phyloP scores from a whole-genome alignment of 2,113 vertebrate genomes.

The Ivindomyrus marchei region DNA sequence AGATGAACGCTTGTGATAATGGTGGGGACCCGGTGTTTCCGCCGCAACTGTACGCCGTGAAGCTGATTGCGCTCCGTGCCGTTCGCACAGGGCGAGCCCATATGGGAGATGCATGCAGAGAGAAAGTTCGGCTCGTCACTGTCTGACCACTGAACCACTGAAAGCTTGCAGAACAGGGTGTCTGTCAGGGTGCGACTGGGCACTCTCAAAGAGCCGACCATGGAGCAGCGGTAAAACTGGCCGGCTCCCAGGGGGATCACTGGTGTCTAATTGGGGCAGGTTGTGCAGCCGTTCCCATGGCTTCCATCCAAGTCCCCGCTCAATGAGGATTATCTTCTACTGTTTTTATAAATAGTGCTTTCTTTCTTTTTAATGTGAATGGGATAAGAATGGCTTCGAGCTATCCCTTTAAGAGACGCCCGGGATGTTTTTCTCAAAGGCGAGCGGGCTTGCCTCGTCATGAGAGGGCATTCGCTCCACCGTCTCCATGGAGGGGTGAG shows the following conservation, averaged over 20 bases:
- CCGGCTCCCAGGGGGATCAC: conserved; percentile 36
- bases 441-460: background rate
- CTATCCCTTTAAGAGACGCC: background rate
- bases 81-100: background rate
- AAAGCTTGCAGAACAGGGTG: conserved; percentile 26
- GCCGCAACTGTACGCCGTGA: background rate
- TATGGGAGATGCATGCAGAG: conserved; percentile 18
- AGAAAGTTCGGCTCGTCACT: background rate
- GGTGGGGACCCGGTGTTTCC: background rate
- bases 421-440: background rate
- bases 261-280: conserved; percentile 40
- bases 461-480: background rate
- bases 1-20: background rate
- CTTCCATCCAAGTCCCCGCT: background rate
- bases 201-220: conserved; percentile 48
- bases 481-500: background rate
- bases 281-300: conserved; percentile 28
- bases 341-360: background rate
- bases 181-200: conserved; percentile 45
- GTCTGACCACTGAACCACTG: background rate
- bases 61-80: background rate
- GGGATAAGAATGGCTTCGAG: background rate
- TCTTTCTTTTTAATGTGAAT: background rate
- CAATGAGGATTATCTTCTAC: background rate
- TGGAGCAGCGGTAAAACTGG: conserved; percentile 38